Base-by-base conservation (phyloP, 2,797 vertebrate species). In the Neosilurus hyrtlii region DNA sequence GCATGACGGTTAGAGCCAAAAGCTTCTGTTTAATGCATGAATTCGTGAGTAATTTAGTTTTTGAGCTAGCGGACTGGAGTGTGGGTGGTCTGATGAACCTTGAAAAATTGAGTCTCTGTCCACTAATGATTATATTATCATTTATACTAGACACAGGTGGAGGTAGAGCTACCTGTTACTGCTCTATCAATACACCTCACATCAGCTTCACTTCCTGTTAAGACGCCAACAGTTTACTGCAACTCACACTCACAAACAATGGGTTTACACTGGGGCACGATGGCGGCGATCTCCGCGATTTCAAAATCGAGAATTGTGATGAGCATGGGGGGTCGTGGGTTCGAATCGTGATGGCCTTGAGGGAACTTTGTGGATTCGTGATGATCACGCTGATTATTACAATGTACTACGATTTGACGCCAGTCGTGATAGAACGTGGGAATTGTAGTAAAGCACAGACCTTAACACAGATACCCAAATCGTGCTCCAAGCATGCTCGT, bases 11-110 rank as follows among this genome's bases (percentile, higher is more conserved):
- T 67, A 4, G 63, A 63, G 26, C 62, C 52, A 22, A 54, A 54
- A 70, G 35, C 67, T 49, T 78, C 24, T 78, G 67, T 79, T 85
- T 78, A 82, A 82, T 72, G 67, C 66, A 78, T 72, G 80, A 61
- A 18, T 79, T 82, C n/a, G n/a, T 79, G 57, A 79, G 74, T 68
- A 18, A 79, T 84, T 57, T 61, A 57, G n/a, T 52, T 72, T 26
- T 74, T 20, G 24, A 43, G 9, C 15, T 30, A 51, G 72, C 54
- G 1, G 54, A 68, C 49, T 81, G 59, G 22, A 82, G 72, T 81
- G 24, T 81, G 15, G 30, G 35, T 15, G 24, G 73, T n/a, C 22
- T 79, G 65, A 59, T 52, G 43, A n/a, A 75, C 74, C 20, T 75
- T 52, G 79, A 79, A 83, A 61, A 56, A 75, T 82, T 56, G 76